Percentiles rank a stretch among this genome's conserved stretches.
Evolutionary conservation across 2,888 invertebrate species (phyloP).

Genomic region (Diadegma fenestrale): DNA sequence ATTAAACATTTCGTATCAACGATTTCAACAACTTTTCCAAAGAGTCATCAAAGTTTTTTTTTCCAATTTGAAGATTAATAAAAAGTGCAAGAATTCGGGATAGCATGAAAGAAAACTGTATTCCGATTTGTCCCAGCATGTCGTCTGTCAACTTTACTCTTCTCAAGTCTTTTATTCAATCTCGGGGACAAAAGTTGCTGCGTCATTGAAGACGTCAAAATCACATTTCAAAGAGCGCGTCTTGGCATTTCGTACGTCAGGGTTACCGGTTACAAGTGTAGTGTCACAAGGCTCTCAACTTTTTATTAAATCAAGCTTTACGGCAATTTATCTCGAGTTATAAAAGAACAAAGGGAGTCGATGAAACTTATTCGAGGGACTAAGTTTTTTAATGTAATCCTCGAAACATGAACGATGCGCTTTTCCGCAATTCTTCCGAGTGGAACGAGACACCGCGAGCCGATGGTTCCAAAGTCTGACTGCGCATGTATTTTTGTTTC

Average conservation of each 20-base stretch:
- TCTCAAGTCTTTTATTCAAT: constrained; percentile 9
- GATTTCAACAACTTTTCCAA: neutral
- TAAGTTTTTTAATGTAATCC: neutral
- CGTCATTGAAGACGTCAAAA: neutral
- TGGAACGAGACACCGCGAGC: neutral
- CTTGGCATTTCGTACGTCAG: neutral
- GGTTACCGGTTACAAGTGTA: neutral
- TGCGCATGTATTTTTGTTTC: neutral
- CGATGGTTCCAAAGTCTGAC: neutral
- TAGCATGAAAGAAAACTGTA: neutral
- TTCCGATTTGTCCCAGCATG: neutral
- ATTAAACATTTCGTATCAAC: neutral
- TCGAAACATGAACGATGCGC: neutral
- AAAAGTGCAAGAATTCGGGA: neutral
- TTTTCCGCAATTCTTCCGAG: neutral
- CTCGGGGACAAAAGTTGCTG: neutral
- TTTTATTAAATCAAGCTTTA: constrained; percentile 13
- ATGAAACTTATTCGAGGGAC: constrained; percentile 9
- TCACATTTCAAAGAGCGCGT: constrained; percentile 50
- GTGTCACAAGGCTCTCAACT: neutral
- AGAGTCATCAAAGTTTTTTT: neutral
- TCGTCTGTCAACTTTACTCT: neutral
- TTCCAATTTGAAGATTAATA: neutral
- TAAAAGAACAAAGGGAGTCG: constrained; percentile 1
- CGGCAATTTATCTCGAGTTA: neutral